Base-by-base conservation (phyloP, 1,140 invertebrate species). In the Pinna nobilis region DNA sequence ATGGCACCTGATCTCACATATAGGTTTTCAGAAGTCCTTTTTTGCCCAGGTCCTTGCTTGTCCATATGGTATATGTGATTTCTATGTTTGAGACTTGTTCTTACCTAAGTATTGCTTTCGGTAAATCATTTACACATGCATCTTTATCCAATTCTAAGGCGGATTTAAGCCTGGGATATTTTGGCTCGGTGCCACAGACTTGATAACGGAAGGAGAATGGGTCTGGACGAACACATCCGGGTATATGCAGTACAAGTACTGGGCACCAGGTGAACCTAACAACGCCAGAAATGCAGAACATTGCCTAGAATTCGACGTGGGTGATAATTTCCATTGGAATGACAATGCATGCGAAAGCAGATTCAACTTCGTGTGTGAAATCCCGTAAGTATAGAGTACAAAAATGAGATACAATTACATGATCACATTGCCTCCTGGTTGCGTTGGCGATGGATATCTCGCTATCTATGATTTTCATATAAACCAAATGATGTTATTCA, bases 301-400 rank as follows among this genome's bases (percentile, higher is more conserved):
- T 25, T 69, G 66, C 30, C n/a, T 69, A 37, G 66, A 57, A 37
- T 44, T 69, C 25, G 53, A 59, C 20, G 28, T 44, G 18, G 33
- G 23, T 0, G 66, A 41, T 3, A 25, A 69, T 13, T 69, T 57
- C 53, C 39, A 57, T 15, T 69, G 66, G 66, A 69, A 59, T n/a
- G 66, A 69, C 37, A 69, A 57, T 11, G 44, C 39, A 23, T 69
- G 66, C 59, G 51, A 57, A 44, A 57, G 59, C 23, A 41, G 35
- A 30, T 57, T 57, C 66, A 69, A 69, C 37, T 69, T 69, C 37
- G 53, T 69, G 33, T 69, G 66, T 44, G 66, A 69, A 47, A 57
- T 69, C 9, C 66, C 66, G 66, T 69, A 69, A 37, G 66, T 53
- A 28, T 11, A 53, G n/a, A n/a, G n/a, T n/a, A n/a, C n/a, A n/a